A percentile compares a stretch with the other conserved stretches of the same genome.
phyloP scores from a whole-genome alignment of 2,113 vertebrate species.

The Passer domesticus region DNA sequence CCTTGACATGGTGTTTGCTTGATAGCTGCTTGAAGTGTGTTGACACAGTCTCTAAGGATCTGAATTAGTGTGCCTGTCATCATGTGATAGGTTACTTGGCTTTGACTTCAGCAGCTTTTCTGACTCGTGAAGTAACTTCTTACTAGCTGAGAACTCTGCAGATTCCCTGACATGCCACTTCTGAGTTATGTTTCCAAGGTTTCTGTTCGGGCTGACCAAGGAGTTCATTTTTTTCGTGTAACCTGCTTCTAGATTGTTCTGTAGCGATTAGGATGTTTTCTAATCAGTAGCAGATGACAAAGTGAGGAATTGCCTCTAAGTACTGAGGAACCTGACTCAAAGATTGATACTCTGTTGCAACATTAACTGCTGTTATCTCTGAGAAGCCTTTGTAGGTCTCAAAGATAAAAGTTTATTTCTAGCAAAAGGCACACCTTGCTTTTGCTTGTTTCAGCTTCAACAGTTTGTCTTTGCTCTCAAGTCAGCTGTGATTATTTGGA shows the following conservation, averaged over 20 bases:
- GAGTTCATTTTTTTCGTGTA: background rate
- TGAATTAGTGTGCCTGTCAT: background rate
- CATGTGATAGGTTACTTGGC: background rate
- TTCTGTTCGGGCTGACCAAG: background rate
- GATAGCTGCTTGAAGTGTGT: background rate
- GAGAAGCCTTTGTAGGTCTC: background rate
- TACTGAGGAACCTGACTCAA: background rate
- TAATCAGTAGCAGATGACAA: background rate
- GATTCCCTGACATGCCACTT: rapidly evolving
- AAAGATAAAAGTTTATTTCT: background rate
- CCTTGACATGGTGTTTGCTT: background rate
- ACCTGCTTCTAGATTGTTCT: background rate
- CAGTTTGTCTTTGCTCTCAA: background rate
- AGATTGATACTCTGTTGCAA: background rate
- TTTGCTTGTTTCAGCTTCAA: background rate
- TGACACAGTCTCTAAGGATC: background rate
- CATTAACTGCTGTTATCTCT: background rate
- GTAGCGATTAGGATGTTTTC: background rate
- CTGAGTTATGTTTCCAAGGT: background rate
- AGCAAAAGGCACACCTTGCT: rapidly evolving
- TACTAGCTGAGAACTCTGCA: background rate
- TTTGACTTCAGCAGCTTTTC: background rate
- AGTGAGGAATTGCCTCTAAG: background rate
- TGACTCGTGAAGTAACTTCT: background rate
- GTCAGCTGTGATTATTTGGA: background rate